Conservation (phyloP, 2,797 vertebrate genomes). For the Pempheris klunzingeri region DNA sequence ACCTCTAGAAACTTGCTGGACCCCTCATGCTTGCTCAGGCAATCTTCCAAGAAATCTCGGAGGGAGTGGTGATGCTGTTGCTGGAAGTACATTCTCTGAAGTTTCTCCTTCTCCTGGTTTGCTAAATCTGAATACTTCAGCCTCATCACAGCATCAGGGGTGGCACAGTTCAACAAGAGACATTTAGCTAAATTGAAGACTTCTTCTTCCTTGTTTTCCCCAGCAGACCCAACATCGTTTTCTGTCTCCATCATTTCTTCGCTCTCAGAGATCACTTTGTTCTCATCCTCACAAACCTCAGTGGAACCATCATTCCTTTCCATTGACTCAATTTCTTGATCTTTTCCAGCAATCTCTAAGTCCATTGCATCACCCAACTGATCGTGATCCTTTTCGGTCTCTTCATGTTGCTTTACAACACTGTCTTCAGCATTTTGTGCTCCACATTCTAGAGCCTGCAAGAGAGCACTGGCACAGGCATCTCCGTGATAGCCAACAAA, state of each 20-base stretch:
- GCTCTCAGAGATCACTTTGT: slow-evolving; percentile 18
- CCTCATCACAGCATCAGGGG: slow-evolving; percentile 86
- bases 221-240: slow-evolving; percentile 4
- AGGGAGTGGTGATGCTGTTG: slow-evolving; percentile 83
- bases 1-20: slow-evolving; percentile 84
- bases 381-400: slow-evolving; percentile 2
- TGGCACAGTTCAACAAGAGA: slow-evolving; percentile 84
- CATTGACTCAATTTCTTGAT: slow-evolving; percentile 19
- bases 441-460: slow-evolving; percentile 76
- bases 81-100: slow-evolving; percentile 81
- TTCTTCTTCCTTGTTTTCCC: slow-evolving; percentile 54
- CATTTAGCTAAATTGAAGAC: slow-evolving; percentile 74
- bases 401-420: slow-evolving; percentile 6
- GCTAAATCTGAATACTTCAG: slow-evolving; percentile 79
- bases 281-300: slow-evolving; percentile 34
- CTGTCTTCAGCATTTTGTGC: background rate
- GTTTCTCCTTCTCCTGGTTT: slow-evolving; percentile 73
- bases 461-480: slow-evolving; percentile 80
- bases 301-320: slow-evolving; percentile 38
- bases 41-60: slow-evolving; percentile 74
- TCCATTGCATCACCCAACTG: slow-evolving; percentile 34
- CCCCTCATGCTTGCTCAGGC: slow-evolving; percentile 49
- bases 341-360: slow-evolving; percentile 13
- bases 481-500: slow-evolving; percentile 86
- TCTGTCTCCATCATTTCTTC: slow-evolving; percentile 54